Conservation (phyloP, 2,113 vertebrate species). For the Gambusia affinis region DNA sequence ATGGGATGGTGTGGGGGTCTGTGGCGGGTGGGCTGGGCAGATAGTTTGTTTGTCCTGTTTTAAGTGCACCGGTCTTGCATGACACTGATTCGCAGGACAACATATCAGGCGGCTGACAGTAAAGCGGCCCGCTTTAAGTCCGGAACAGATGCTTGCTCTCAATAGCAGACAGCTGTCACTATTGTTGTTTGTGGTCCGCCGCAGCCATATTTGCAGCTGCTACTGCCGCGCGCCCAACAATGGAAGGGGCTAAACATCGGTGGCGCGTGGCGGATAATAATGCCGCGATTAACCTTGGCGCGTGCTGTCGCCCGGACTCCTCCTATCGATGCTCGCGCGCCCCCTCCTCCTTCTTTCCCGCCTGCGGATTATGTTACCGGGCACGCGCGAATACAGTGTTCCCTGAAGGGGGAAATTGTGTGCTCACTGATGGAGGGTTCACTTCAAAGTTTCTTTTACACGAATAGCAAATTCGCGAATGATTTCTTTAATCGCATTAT, state of each 20-base stretch:
- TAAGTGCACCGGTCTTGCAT: constrained; percentile 49
- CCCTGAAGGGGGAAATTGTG: neutral
- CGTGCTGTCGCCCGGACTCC: constrained; percentile 70
- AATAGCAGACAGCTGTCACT: constrained; percentile 84
- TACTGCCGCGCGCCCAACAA: constrained; percentile 75
- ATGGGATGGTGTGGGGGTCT: neutral
- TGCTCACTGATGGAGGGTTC: neutral
- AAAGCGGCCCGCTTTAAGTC: constrained; percentile 77
- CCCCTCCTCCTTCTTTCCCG: neutral
- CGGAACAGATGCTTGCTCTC: constrained; percentile 82
- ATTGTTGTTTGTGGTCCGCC: constrained; percentile 82
- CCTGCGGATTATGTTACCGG: constrained; percentile 75
- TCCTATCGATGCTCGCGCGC: constrained; percentile 48
- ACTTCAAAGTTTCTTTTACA: neutral
- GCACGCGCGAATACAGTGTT: constrained; percentile 55
- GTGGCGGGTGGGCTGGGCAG: constrained; percentile 17
- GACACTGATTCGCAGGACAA: constrained; percentile 75
- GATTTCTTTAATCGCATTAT: neutral
- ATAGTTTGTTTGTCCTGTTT: constrained; percentile 63
- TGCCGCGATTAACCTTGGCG: constrained; percentile 83
- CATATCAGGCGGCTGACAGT: constrained; percentile 72
- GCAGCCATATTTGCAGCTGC: constrained; percentile 83
- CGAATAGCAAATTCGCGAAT: constrained; percentile 20
- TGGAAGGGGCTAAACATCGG: constrained; percentile 71
- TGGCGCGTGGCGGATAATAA: constrained; percentile 84